Conservation (phyloP, 2,113 vertebrate species). For the Spilogale gracilis region DNA sequence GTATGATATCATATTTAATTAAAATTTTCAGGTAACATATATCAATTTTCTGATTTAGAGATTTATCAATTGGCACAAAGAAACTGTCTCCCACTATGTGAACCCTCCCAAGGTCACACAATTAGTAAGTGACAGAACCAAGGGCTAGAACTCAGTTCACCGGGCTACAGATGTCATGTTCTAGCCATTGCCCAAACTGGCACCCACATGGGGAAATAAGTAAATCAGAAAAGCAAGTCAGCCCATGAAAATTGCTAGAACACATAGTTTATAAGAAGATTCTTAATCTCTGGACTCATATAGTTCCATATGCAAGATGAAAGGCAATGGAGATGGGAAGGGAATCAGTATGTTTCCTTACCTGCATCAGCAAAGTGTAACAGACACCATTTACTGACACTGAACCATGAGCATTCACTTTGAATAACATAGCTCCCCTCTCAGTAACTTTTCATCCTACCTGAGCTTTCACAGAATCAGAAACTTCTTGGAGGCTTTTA, state of each 20-base stretch:
- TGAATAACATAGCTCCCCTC: neutral
- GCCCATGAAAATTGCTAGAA: neutral
- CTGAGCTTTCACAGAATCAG: neutral
- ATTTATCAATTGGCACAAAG: neutral
- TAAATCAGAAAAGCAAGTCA: neutral
- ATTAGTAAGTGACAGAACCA: neutral
- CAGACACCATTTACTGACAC: neutral
- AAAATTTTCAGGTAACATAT: neutral
- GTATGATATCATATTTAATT: neutral
- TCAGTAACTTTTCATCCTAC: neutral
- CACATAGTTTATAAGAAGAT: neutral
- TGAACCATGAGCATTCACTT: neutral
- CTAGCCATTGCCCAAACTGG: neutral
- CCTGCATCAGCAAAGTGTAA: neutral
- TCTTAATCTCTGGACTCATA: neutral
- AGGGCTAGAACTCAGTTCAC: neutral
- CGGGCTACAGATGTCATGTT: neutral
- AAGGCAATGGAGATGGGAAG: neutral
- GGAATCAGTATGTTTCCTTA: neutral
- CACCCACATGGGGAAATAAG: neutral
- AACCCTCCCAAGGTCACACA: neutral
- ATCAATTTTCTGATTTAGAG: constrained; percentile 9
- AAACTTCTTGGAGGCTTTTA: neutral
- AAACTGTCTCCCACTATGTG: neutral
- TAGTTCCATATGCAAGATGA: neutral